phyloP scores from a whole-genome alignment of 64 coral and sea anemone species.

The Porites lutea region DNA sequence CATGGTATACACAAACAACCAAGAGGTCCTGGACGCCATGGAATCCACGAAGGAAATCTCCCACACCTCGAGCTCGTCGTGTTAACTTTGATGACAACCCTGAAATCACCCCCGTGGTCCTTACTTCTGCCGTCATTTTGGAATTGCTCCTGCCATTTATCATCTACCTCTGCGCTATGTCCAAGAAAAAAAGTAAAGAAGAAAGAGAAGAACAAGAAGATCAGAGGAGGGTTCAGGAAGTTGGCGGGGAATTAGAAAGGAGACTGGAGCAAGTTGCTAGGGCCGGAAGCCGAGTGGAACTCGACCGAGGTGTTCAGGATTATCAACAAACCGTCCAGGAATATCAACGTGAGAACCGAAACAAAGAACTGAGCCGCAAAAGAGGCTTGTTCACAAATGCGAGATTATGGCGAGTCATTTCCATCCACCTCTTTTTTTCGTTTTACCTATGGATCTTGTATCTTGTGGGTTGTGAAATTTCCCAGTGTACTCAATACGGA shows the following conservation, averaged over 20 bases:
- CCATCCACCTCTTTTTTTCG: slow-evolving; percentile 81
- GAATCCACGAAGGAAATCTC: neutral
- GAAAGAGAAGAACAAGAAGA: slow-evolving; percentile 38
- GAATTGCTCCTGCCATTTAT: slow-evolving; percentile 69
- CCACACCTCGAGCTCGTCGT: neutral
- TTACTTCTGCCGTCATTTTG: slow-evolving; percentile 36
- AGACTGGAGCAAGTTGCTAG: slow-evolving; percentile 59
- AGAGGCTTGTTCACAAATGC: slow-evolving; percentile 57
- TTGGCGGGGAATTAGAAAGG: slow-evolving; percentile 29
- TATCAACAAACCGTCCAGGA: slow-evolving; percentile 57
- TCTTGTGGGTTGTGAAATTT: slow-evolving; percentile 61
- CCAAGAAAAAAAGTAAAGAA: slow-evolving; percentile 49
- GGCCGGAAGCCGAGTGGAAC: slow-evolving; percentile 69
- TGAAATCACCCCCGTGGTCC: slow-evolving; percentile 31
- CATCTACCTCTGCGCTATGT: slow-evolving; percentile 52
- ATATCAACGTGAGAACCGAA: slow-evolving; percentile 59
- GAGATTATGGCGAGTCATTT: slow-evolving; percentile 54
- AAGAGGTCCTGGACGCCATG: neutral
- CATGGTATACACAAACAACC: too few relatives aligned
- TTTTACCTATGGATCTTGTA: slow-evolving; percentile 85
- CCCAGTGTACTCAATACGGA: slow-evolving; percentile 62
- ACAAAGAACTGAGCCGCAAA: slow-evolving; percentile 66
- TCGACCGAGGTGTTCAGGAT: slow-evolving; percentile 52
- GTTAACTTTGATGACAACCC: slow-evolving; percentile 82
- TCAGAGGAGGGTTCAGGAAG: slow-evolving; percentile 37